phyloP scores from a whole-genome alignment of 2,888 invertebrate genomes.

The Callyntrura guangdongensis region DNA sequence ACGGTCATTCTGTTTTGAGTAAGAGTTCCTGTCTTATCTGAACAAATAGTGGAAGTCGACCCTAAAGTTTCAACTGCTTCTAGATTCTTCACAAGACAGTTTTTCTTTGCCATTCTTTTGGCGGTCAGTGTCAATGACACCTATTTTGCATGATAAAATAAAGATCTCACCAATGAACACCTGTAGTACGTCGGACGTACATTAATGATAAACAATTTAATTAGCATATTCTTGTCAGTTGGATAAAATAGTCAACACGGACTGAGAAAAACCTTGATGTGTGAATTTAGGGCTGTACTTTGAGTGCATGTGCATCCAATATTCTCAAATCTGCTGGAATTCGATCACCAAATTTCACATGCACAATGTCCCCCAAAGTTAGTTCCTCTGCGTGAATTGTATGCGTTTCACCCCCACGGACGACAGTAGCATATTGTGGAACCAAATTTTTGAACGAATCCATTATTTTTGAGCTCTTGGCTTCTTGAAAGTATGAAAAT shows the following conservation, averaged over 20 bases:
- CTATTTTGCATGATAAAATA: constrained; percentile 87
- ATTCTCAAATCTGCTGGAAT: constrained; percentile 88
- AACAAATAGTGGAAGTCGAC: constrained; percentile 99
- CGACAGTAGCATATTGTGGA: constrained; percentile 78
- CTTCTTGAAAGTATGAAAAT: constrained; percentile 91
- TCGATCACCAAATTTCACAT: constrained; percentile 88
- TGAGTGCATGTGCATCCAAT: constrained; percentile 87
- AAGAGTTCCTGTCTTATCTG: constrained; percentile 99
- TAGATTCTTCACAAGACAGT: constrained; percentile 89
- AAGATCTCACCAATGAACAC: no score
- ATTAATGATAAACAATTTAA: no score
- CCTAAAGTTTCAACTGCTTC: constrained; percentile 99
- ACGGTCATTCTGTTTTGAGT: constrained; percentile 91
- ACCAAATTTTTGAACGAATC: constrained; percentile 81
- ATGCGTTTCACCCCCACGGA: constrained; percentile 65
- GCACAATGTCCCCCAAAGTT: constrained; percentile 87
- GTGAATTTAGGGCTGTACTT: no score
- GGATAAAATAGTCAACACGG: constrained; percentile 91
- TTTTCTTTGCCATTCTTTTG: constrained; percentile 99
- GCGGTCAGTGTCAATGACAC: constrained; percentile 99
- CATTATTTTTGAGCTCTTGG: constrained; percentile 89
- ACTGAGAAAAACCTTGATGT: neutral
- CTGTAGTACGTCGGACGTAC: no score
- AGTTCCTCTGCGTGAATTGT: constrained; percentile 72
- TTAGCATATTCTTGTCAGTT: no score